Percentiles rank a stretch among this genome's conserved stretches.
phyloP scores from a whole-genome alignment of 35 echinoderm and acorn worm species.

The Apostichopus californicus region DNA sequence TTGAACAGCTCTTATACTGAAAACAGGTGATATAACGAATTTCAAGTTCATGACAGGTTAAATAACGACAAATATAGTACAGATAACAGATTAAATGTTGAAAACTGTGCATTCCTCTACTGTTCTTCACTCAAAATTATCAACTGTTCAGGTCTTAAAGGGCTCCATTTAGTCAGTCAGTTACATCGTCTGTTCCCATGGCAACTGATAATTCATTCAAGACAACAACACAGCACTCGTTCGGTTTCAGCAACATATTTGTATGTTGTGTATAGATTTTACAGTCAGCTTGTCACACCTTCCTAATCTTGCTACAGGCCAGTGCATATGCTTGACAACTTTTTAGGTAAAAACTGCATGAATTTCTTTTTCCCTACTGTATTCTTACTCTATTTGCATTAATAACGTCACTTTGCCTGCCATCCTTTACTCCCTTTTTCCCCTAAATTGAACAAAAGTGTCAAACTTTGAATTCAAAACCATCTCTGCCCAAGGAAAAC shows the following conservation, averaged over 20 bases:
- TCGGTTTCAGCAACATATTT: too few species aligned
- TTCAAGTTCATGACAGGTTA: not conserved
- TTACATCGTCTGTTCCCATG: not conserved
- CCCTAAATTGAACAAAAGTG: constrained; percentile 13
- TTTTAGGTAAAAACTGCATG: not conserved
- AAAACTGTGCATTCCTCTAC: not conserved
- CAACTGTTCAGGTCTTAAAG: too few species aligned
- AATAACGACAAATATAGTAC: too few species aligned
- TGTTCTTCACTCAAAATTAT: not conserved
- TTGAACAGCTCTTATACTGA: not conserved
- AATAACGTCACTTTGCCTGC: not conserved
- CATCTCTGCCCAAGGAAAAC: constrained; percentile 20
- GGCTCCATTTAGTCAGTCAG: not conserved
- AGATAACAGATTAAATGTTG: not conserved
- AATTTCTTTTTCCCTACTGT: not conserved
- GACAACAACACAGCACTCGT: not conserved
- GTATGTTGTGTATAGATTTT: not conserved
- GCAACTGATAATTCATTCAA: not conserved
- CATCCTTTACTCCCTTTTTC: not conserved
- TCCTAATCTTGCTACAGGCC: constrained; percentile 2
- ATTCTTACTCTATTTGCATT: constrained; percentile 5
- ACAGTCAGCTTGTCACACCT: not conserved
- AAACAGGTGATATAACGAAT: not conserved
- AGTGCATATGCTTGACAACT: constrained; percentile 1
- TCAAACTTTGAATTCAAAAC: constrained; percentile 14